These are phyloP conservation scores for Lacerta agilis DNA, from an alignment of 2,797 vertebrate species.

Conservation along the genomic window DNA sequence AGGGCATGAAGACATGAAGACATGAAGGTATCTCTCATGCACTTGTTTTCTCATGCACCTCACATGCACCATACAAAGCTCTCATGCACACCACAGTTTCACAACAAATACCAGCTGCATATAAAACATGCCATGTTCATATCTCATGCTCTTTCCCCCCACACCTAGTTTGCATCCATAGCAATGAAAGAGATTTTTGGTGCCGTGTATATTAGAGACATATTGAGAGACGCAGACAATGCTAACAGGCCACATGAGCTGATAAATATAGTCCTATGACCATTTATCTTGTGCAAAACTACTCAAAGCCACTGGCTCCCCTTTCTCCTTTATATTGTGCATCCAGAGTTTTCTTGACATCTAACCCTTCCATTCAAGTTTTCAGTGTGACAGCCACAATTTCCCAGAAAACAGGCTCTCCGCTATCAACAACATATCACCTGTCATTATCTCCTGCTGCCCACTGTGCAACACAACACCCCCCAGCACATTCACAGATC, in stretches of 20 bases:
- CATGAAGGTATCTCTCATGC: background rate
- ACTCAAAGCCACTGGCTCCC: too few species aligned
- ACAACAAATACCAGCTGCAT: background rate
- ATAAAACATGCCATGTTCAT: background rate
- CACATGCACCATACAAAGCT: background rate
- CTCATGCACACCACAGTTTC: background rate
- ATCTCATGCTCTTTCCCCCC: background rate
- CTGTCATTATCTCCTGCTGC: background rate
- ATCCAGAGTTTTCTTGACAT: too few species aligned
- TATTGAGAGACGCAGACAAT: background rate
- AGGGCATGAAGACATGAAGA: background rate
- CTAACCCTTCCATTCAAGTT: background rate
- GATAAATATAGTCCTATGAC: background rate
- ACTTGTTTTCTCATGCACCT: background rate
- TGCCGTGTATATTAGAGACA: background rate
- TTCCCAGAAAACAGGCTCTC: background rate
- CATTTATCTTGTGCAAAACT: background rate
- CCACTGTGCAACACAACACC: background rate
- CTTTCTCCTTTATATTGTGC: too few species aligned
- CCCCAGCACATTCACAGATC: background rate
- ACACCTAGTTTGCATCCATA: background rate
- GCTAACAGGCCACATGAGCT: background rate
- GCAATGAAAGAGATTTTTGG: background rate
- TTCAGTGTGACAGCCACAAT: background rate
- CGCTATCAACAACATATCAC: background rate